Evolutionary conservation across 2,888 invertebrate species (phyloP).

Genomic region (Philereme vetulata): DNA sequence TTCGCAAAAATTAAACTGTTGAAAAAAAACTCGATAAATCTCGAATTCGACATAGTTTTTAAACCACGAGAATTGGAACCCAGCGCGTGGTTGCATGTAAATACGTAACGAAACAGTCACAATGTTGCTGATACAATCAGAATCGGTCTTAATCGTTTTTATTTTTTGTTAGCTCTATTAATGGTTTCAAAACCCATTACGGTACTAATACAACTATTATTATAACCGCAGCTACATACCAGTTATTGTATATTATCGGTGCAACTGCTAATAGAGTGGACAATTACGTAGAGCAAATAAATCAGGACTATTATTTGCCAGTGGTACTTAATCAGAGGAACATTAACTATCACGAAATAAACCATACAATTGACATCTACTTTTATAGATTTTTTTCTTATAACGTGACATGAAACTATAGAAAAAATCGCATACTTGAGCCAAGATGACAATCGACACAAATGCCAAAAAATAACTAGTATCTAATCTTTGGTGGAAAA

Average conservation of each 20-base stretch:
- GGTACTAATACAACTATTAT: slow-evolving; percentile 29
- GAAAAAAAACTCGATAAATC: no score
- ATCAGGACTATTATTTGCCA: background rate
- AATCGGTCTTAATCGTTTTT: slow-evolving; percentile 23
- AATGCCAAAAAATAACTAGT: no score
- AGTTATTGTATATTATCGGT: slow-evolving; percentile 12
- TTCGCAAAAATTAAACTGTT: no score
- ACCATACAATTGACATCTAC: no score
- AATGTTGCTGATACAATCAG: slow-evolving; percentile 12
- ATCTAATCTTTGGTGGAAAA: no score
- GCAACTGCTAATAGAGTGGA: slow-evolving; percentile 17
- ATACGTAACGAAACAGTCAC: background rate
- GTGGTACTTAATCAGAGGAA: background rate
- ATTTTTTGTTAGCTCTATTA: slow-evolving; percentile 27
- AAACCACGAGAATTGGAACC: no score
- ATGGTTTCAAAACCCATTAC: slow-evolving; percentile 27
- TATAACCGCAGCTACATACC: slow-evolving; percentile 22
- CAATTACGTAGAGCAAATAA: slow-evolving; percentile 18
- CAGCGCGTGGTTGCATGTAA: background rate
- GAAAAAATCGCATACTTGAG: no score
- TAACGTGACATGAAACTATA: no score
- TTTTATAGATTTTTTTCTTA: no score
- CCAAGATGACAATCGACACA: no score
- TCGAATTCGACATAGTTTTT: no score
- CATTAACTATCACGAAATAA: no score